Conservation (phyloP, 2,113 vertebrate genomes). For the Oryzias woworae region DNA sequence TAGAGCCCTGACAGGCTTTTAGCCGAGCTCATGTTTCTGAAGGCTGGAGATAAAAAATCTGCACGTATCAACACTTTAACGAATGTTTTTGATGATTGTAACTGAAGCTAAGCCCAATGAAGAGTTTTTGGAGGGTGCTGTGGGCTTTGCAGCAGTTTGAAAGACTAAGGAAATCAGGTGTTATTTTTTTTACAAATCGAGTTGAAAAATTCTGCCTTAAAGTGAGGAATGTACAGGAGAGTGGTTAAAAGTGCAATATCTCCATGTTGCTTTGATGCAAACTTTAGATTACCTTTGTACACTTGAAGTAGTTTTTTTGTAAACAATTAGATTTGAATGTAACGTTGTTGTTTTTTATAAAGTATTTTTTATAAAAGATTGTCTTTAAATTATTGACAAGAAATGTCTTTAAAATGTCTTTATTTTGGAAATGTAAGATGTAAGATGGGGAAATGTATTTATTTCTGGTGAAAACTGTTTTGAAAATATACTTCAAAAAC, state of each 20-base stretch:
- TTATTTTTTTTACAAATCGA: conserved; percentile 34
- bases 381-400: background rate
- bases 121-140: background rate
- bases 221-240: conserved; percentile 55
- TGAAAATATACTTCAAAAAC: too few relatives aligned
- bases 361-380: conserved; percentile 56
- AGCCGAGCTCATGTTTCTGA: conserved; percentile 38
- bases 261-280: conserved; percentile 39
- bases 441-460: too few relatives aligned
- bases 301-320: conserved; percentile 56
- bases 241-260: conserved; percentile 63
- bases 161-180: conserved; percentile 12
- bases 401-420: background rate
- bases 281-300: conserved; percentile 65
- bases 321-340: conserved; percentile 35
- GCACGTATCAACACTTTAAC: conserved; percentile 26
- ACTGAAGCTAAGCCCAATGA: too few relatives aligned
- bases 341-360: conserved; percentile 57
- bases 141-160: conserved; percentile 15
- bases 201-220: conserved; percentile 61
- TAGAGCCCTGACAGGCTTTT: conserved; percentile 31
- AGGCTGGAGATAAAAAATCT: conserved; percentile 59
- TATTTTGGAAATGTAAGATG: too few relatives aligned
- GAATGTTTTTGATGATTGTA: too few relatives aligned
- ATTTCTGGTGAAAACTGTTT: too few relatives aligned